Evolutionary conservation across 1,140 invertebrate genomes (phyloP), one percentile per base, ranked within the genome.

Genomic region (Zaprionus ghesquierei): DNA sequence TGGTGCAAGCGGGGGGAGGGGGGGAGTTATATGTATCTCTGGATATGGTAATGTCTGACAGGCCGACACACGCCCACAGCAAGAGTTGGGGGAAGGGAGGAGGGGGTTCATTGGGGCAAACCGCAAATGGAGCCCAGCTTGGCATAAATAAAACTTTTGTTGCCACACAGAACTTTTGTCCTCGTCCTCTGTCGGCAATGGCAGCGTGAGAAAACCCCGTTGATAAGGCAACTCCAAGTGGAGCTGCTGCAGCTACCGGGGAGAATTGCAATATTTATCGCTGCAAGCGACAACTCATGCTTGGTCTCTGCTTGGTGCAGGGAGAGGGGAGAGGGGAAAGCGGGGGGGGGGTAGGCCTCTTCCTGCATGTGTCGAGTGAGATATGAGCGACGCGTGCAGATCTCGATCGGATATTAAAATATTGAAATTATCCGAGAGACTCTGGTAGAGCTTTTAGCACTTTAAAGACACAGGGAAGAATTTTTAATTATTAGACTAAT

Each of bases 201-300:
- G 22, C 77, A 81, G 77, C 81, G 81, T 86, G 81, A 87, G 81
- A 86, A 86, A 82, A 46, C 41, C 18, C 41, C 69, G 12, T 75
- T 86, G 82, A 86, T 86, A 86, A 63, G 44, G 29, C 27, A 1
- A 55, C 61, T 41, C 12, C 29, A 35, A 50, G 13, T 29, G 50
- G 4, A 65, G 18, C 50, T 59, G 41, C 23, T 5, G 29, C n/a
- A 13, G 12, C 31, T 33, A 12, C 31, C 13, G 5, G n/a, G 51
- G 29, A 55, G 53, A 78, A 69, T 81, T 66, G 84, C 75, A 82
- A 87, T 81, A 65, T 82, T 87, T 87, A 87, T 87, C 82, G 82
- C 79, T 74, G 68, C 55, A 65, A 89, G 53, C 82, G 82, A 35
- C 23, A 87, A 87, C 82, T 79, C 61, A 54, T 89, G 51, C 50